Conservation (phyloP, 1,140 invertebrate genomes). For the Ips nitidus region DNA sequence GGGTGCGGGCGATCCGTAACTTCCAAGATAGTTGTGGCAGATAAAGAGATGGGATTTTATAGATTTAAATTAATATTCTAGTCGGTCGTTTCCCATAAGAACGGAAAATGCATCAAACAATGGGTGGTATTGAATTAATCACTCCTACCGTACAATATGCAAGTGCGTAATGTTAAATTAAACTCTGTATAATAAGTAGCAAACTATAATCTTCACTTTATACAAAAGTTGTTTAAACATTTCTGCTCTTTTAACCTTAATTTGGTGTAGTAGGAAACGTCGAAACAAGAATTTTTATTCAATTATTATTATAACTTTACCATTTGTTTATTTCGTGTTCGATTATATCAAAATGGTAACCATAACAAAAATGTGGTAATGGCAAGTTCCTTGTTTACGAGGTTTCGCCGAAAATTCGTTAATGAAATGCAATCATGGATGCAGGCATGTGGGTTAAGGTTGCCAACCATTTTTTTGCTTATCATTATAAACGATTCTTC, state of each 20-base stretch:
- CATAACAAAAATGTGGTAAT: slow-evolving; percentile 11
- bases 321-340: slow-evolving; percentile 10
- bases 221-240: too few relatives aligned
- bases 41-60: slow-evolving; percentile 35
- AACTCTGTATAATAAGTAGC: too few relatives aligned
- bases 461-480: not conserved
- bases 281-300: too few relatives aligned
- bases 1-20: too few relatives aligned
- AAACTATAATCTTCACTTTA: too few relatives aligned
- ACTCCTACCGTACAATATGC: not conserved
- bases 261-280: too few relatives aligned
- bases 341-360: slow-evolving; percentile 5
- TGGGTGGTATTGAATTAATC: slow-evolving; percentile 25
- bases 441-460: slow-evolving; percentile 23
- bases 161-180: too few relatives aligned
- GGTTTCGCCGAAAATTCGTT: slow-evolving; percentile 14
- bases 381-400: slow-evolving; percentile 20
- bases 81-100: slow-evolving; percentile 33
- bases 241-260: too few relatives aligned
- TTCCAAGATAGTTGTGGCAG: not conserved
- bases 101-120: slow-evolving; percentile 35
- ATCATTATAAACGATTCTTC: too few relatives aligned
- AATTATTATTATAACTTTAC: not conserved
- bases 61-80: slow-evolving; percentile 36
- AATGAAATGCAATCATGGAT: slow-evolving; percentile 22